Evolutionary conservation across 2,888 invertebrate species (phyloP).

Genomic region (Cantharis nigra): DNA sequence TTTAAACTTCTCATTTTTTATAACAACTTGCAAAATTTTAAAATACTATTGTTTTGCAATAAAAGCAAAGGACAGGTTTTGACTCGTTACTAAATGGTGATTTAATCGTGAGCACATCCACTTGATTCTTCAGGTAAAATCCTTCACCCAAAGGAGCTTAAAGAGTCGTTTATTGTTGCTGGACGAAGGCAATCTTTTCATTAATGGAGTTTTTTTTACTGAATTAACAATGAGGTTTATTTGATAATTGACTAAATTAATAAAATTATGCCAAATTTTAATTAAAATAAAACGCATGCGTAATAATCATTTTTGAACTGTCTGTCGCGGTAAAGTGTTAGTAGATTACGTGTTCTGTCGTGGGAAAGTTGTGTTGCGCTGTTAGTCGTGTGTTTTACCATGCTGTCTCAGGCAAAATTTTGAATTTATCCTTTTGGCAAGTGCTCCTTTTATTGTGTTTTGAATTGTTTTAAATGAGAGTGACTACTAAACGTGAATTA

Average conservation of each 20-base stretch:
- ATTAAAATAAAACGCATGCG: background rate
- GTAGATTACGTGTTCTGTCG: conserved; percentile 7
- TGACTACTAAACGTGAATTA: background rate
- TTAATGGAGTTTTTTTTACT: background rate
- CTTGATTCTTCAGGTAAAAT: background rate
- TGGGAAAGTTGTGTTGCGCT: conserved; percentile 8
- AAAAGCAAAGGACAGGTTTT: background rate
- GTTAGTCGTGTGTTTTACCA: conserved; percentile 5
- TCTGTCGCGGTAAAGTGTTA: conserved; percentile 1
- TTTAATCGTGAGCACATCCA: background rate
- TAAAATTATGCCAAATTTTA: background rate
- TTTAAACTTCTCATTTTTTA: background rate
- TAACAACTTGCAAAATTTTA: background rate
- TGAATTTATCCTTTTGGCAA: background rate
- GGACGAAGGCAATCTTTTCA: background rate
- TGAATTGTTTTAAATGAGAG: background rate
- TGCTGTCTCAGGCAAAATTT: conserved; percentile 6
- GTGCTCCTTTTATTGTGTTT: background rate
- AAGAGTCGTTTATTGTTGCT: background rate
- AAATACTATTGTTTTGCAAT: background rate
- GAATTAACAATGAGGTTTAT: background rate
- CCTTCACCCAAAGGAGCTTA: background rate
- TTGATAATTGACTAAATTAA: background rate
- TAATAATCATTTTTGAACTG: conserved; percentile 4
- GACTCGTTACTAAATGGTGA: background rate